Evolutionary conservation across 1,140 invertebrate genomes (phyloP), one percentile per base, ranked within the genome.

Genomic region (Halotydeus destructor): DNA sequence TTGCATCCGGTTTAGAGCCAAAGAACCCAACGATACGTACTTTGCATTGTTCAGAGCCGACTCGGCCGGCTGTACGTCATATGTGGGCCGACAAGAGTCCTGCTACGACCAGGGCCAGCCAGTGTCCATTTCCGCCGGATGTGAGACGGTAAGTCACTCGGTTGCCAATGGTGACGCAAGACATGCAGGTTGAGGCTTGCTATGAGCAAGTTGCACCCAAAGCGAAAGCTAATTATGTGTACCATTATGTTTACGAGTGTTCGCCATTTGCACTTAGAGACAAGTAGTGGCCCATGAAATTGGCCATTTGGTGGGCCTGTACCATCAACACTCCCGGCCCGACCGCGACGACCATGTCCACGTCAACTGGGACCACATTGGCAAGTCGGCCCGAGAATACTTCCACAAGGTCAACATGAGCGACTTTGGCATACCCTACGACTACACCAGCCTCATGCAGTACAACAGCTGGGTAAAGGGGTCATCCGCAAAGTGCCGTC

Each of bases 281-380:
- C 23, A n/a, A n/a, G 27, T 26, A 18, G 43, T 44, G 3, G 26
- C 26, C 18, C 62, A 64, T 39, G 60, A 62, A 47, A 52, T 64
- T 41, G 61, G 60, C 42, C 60, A 62, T 46, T 59, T 57, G 3
- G 49, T 61, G 18, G 60, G 60, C 1, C 61, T 62, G 21, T 60
- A 58, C 41, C 60, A 62, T 40, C 61, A 62, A 33, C 60, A 62
- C 42, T 57, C 55, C 2, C 44, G 60, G 35, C 48, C 54, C 5
- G 61, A 62, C 49, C 43, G 60, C 18, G 58, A 62, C 43, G 46
- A 53, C 6, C 55, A 53, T 38, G 55, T 62, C 30, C 51, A 52
- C 14, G 54, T 62, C 25, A 38, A 57, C 6, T 60, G 55, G 54
- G 48, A 60, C 14, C 63, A 62, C 44, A 61, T 66, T 14, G 42